Evolutionary conservation across 37 sponge, comb jelly and placozoan species (phyloP), one percentile per base, ranked within the genome.

Genomic region (Axinella damicornis): DNA sequence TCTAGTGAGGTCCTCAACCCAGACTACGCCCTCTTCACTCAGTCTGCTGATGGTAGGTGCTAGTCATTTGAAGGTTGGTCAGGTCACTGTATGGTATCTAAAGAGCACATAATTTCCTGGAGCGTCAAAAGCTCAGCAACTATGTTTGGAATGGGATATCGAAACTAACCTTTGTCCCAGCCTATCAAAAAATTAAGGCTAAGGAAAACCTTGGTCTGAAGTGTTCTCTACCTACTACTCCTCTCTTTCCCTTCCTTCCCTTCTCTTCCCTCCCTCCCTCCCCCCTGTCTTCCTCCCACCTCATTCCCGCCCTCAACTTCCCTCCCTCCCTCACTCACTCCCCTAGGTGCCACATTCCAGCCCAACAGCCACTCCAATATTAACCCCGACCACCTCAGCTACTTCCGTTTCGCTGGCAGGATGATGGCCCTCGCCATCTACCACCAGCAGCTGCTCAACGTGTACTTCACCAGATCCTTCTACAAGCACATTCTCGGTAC

Each of bases 381-480:
- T 60, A 95, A 98, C 39, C 94, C 96, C 2, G 98, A 98, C 81
- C 98, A 98, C 70, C 74, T 98, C 22, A 95, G 92, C 79, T 98
- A 98, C 84, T 98, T 98, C 87, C 56, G 81, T 37, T 98, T 98
- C 84, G 94, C 94, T 58, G 98, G 98, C 11, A 76, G 88, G 34
- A 84, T 94, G 55, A 95, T 98, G 89, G 94, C 89, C 0, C 77
- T 95, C 21, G 96, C 98, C 37, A 71, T 98, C 71, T 94, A 94
- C 73, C 98, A 95, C 83, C 67, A 85, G 62, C 94, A 98, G 65
- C 88, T 98, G n/a, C 90, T 98, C 59, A 90, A 84, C 37, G 93
- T 95, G 74, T 95, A 98, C 82, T 98, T 98, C 90, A 98, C 98
- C 17, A 73, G 96, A 27, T 98, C 98, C 35, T 98, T 98, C 82